These are phyloP conservation scores for Cairina moschata DNA, from an alignment of 2,113 vertebrate species.

Conservation along the genomic window DNA sequence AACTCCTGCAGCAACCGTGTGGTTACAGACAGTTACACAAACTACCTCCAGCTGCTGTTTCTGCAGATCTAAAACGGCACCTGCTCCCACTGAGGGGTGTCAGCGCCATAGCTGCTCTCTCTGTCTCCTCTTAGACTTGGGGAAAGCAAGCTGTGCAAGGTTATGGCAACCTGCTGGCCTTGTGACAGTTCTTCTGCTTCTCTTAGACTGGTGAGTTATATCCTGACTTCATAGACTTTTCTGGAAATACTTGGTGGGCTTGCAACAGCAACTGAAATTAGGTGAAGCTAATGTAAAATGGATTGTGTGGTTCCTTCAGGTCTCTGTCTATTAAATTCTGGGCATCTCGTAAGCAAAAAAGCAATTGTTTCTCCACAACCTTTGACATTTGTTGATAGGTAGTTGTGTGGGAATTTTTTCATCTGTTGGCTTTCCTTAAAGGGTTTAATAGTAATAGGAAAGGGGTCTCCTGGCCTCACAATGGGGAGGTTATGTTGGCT, in stretches of 20 bases:
- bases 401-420: background rate
- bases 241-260: background rate
- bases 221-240: background rate
- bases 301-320: background rate
- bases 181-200: too few species aligned
- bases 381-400: fast-evolving
- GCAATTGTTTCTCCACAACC: background rate
- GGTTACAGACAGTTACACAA: background rate
- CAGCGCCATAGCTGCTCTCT: background rate
- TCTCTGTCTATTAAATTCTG: background rate
- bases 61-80: background rate
- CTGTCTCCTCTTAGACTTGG: background rate
- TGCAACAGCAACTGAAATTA: background rate
- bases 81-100: background rate
- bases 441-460: background rate
- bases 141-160: background rate
- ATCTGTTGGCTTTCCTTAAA: background rate
- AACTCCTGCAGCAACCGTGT: background rate
- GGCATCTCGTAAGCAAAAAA: background rate
- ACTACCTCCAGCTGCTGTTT: background rate
- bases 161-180: too few species aligned
- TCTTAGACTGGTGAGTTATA: too few species aligned
- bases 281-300: background rate
- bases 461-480: background rate
- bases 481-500: fast-evolving